Base-by-base conservation (phyloP, 92 coral and sea anemone genomes). In the Parazoanthus swiftii region DNA sequence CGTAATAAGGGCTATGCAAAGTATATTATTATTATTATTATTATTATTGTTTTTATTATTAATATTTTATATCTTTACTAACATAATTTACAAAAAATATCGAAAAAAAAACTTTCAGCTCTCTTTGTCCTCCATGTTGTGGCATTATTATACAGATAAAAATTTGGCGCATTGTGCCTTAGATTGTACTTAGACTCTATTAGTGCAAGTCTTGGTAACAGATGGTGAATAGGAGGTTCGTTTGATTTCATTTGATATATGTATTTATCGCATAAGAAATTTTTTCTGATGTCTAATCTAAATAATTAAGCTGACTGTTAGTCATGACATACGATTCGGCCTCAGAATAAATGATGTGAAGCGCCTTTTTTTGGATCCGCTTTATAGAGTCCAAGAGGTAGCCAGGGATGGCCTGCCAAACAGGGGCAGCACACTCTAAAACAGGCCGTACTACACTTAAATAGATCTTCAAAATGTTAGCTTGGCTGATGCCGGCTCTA, bases 401-500 rank as follows among this genome's bases (percentile, higher is more conserved):
- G 43, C 9, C 38, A 23, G 76, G 76, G 3, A 72, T 72, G 39
- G 76, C 76, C 39, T 74, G 79, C 79, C 79, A 74, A 6, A 74
- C 79, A 8, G 79, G 79, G 37, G 39, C 16, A 33, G 79, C 79
- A 37, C 37, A 74, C 39, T 74, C 79, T 38, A 74, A 25, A 26
- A 74, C 43, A 74, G 79, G 44, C 13, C 79, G 37, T 7, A 74
- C 39, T 33, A 36, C 35, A 26, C 18, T 74, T 74, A 26, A 26
- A 20, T 74, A 74, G 5, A 74, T 36, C 35, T 74, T 74, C 15
- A 74, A 36, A 20, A 74, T 74, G 38, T 74, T 74, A 29, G 3
- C 37, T 74, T 7, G 86, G 35, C 48, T 48, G 39, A 85, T 79
- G 16, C 79, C 88, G 16, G 78, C 78, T 85, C 80, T 76, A 26